Evolutionary conservation across 2,797 vertebrate genomes (phyloP).

Genomic region (Meda fulgida): DNA sequence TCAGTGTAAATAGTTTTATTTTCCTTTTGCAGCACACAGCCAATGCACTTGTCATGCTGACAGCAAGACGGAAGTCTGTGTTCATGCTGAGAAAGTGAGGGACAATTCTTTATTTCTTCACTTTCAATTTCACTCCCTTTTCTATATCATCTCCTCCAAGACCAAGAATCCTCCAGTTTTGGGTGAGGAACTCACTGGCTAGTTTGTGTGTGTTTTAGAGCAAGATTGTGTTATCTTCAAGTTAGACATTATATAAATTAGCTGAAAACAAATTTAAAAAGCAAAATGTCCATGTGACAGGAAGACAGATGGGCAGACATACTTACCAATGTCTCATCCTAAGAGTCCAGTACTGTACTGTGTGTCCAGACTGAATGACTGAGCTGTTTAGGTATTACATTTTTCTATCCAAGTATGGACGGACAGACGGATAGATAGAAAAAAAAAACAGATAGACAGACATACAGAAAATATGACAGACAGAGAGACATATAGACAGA

Average conservation of each 20-base stretch:
- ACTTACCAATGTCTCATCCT: background rate
- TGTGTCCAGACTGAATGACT: background rate
- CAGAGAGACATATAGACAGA: background rate
- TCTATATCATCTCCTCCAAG: slow-evolving; percentile 4
- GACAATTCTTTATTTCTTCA: slow-evolving; percentile 26
- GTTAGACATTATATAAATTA: slow-evolving; percentile 7
- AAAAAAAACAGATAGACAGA: background rate
- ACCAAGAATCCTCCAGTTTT: background rate
- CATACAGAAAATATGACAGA: background rate
- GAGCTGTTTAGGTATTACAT: background rate
- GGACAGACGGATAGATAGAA: background rate
- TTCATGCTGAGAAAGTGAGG: slow-evolving; percentile 27
- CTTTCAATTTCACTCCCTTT: slow-evolving; percentile 42
- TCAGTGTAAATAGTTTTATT: slow-evolving; percentile 56
- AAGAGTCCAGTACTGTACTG: background rate
- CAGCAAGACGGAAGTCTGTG: slow-evolving; percentile 21
- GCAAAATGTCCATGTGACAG: background rate
- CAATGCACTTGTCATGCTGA: slow-evolving; percentile 55
- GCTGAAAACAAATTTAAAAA: slow-evolving; percentile 15
- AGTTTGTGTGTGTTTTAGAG: slow-evolving; percentile 23
- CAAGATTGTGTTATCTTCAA: slow-evolving; percentile 6
- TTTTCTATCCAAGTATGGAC: background rate
- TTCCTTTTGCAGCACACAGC: slow-evolving; percentile 57
- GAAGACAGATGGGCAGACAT: background rate
- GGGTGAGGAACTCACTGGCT: background rate